These are phyloP conservation scores for Stramonita haemastoma DNA, from an alignment of 2,888 invertebrate genomes.

Conservation along the genomic window DNA sequence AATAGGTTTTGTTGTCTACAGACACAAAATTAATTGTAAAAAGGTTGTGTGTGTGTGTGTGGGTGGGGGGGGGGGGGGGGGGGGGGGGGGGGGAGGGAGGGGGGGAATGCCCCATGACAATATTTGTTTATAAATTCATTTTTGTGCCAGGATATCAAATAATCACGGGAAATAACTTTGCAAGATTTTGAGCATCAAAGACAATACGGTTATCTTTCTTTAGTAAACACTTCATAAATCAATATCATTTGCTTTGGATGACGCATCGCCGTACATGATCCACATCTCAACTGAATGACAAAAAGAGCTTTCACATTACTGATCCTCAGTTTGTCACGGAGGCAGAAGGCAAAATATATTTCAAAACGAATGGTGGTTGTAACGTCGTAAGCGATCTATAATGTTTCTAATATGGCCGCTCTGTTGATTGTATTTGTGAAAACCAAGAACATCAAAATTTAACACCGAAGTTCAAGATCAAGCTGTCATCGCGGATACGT, in stretches of 20 bases:
- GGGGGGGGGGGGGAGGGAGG: not conserved
- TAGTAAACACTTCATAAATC: not conserved
- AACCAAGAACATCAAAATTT: constrained; percentile 8
- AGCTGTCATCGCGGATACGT: not conserved
- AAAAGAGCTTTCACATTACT: not conserved
- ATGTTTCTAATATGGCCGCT: constrained; percentile 34
- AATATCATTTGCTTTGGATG: not conserved
- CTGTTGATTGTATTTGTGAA: constrained; percentile 18
- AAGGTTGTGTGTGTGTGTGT: too few species aligned
- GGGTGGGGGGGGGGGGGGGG: not conserved
- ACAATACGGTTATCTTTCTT: not conserved
- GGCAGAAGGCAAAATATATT: too few species aligned
- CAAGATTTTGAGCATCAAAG: not conserved
- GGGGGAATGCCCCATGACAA: not conserved
- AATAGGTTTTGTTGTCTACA: too few species aligned
- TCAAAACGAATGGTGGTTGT: not conserved
- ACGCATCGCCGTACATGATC: not conserved
- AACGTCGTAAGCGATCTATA: constrained; percentile 27
- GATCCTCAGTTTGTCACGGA: not conserved
- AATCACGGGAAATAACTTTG: not conserved
- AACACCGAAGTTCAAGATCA: not conserved
- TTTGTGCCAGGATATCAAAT: not conserved
- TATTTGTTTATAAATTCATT: not conserved
- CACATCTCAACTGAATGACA: not conserved
- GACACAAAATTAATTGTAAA: too few species aligned